phyloP scores from a whole-genome alignment of 2,113 vertebrate genomes.

The Xerus inauris region DNA sequence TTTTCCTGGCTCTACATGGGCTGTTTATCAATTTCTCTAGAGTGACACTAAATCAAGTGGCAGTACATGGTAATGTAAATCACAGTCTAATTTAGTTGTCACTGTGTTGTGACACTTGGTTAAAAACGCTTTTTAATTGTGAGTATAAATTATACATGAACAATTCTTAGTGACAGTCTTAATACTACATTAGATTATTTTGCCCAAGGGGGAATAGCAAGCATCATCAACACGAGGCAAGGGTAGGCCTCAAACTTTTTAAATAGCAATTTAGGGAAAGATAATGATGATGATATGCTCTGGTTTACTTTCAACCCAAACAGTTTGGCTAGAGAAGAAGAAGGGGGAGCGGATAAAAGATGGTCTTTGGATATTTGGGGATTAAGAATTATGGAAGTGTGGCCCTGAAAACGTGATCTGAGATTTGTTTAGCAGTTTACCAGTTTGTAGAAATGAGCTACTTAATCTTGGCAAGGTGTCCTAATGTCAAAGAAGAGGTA shows the following conservation, averaged over 20 bases:
- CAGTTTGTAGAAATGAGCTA: neutral
- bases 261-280: slow-evolving; percentile 57
- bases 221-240: slow-evolving; percentile 70
- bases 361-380: neutral
- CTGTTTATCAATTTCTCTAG: slow-evolving; percentile 86
- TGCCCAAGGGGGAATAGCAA: slow-evolving; percentile 70
- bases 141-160: slow-evolving; percentile 90
- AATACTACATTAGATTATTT: slow-evolving; percentile 85
- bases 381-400: too few relatives aligned
- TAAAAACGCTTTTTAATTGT: slow-evolving; percentile 92
- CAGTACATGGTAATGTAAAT: slow-evolving; percentile 87
- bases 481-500: neutral
- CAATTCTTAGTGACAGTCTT: slow-evolving; percentile 87
- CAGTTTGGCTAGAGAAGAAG: neutral
- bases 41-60: slow-evolving; percentile 87
- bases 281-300: slow-evolving; percentile 51
- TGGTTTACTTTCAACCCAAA: neutral
- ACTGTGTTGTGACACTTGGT: slow-evolving; percentile 89
- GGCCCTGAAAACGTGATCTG: neutral
- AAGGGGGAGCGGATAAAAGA: neutral
- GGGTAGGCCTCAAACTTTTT: slow-evolving; percentile 69
- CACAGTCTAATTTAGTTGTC: slow-evolving; percentile 90
- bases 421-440: neutral
- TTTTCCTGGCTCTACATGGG: slow-evolving; percentile 76
- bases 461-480: neutral